phyloP scores from a whole-genome alignment of 1,140 invertebrate genomes.

The Leptonema lineaticorne region DNA sequence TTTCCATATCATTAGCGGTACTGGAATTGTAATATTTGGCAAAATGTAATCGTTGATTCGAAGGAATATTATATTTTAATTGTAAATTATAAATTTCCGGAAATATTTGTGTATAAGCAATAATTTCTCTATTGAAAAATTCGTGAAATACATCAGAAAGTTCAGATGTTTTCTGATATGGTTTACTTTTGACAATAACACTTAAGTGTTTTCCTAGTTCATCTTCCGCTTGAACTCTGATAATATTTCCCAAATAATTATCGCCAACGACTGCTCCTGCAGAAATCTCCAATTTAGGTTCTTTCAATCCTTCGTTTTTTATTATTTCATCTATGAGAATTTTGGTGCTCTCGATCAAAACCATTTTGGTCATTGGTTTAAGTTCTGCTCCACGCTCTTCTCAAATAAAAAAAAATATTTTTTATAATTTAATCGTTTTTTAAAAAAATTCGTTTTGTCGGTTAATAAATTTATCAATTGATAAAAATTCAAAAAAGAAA shows the following conservation, averaged over 20 bases:
- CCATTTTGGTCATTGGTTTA: too few relatives aligned
- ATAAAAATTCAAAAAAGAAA: too few relatives aligned
- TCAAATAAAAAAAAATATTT: too few relatives aligned
- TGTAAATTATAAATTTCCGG: constrained; percentile 5
- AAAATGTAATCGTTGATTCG: constrained; percentile 22
- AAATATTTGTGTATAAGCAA: constrained; percentile 11
- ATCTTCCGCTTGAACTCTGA: neutral
- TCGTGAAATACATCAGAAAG: neutral
- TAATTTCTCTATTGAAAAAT: constrained; percentile 14
- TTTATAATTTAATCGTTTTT: too few relatives aligned
- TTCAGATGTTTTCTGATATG: neutral
- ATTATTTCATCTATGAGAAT: neutral
- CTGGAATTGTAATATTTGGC: constrained; percentile 43
- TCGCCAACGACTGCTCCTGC: constrained; percentile 14
- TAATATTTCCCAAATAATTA: constrained; percentile 28
- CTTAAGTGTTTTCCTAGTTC: neutral
- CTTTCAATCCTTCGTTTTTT: neutral
- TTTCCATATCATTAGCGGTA: constrained; percentile 33
- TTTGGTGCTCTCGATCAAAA: neutral
- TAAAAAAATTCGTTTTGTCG: too few relatives aligned
- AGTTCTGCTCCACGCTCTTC: too few relatives aligned
- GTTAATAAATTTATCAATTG: too few relatives aligned
- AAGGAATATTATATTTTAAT: neutral
- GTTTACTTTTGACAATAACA: neutral
- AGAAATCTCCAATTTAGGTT: neutral